Evolutionary conservation across 2,113 vertebrate genomes (phyloP), one percentile per base, ranked within the genome.

Genomic region (Coturnix japonica): DNA sequence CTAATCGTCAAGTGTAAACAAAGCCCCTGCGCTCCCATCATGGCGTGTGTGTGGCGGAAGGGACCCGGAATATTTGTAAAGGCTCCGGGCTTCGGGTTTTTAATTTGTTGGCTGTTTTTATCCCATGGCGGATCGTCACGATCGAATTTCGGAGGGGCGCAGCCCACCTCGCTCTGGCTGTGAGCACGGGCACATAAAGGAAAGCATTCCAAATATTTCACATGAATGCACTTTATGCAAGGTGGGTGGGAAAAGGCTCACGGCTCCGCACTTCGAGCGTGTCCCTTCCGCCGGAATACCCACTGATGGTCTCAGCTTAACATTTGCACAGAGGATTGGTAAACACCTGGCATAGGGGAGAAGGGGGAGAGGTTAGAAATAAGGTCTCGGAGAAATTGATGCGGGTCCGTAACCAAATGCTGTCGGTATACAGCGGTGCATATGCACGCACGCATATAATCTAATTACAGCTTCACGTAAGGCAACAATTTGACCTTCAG

Each of bases 401-500:
- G 77, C 5, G 19, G 67, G 26, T 81, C 51, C 92, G 83, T 85
- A 92, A 96, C 93, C 81, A 76, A 92, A 85, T 61, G 49, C n/a
- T 10, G 39, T 44, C n/a, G 47, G 28, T 89, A 61, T 74, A 80
- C 47, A 65, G 57, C 6, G 15, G 88, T 86, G 64, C 66, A 41
- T 85, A 73, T 49, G 85, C 82, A 67, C 56, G 64, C 81, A 89
- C 63, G 57, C 83, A 82, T 74, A 89, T 93, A 87, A 95, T 98
- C 98, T 98, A 98, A 98, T 98, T 98, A 98, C 97, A 98, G 97
- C 97, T 97, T 96, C 97, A 96, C 79, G 95, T 97, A 98, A 98
- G 98, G 98, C 98, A 98, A 98, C 96, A 98, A 97, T 98, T 98
- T 98, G 98, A 98, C 98, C 98, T 99, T 98, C 98, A 98, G 97